Evolutionary conservation across 2,113 vertebrate species (phyloP).

Genomic region (Sebastes schlegelii): DNA sequence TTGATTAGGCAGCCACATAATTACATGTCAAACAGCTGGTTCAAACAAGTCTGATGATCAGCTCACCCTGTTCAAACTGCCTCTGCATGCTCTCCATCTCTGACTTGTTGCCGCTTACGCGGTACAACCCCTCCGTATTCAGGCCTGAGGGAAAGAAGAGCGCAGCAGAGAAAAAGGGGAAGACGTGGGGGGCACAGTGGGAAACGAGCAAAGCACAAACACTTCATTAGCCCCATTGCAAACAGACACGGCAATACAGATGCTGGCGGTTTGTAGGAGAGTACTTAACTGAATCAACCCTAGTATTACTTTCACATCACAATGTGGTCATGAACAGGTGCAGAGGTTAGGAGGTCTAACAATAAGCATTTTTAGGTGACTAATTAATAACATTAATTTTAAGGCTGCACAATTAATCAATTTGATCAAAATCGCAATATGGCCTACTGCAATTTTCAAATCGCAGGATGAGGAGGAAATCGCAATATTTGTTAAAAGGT

Average conservation of each 20-base stretch:
- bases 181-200: slow-evolving; percentile 41
- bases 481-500: too few relatives aligned
- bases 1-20: slow-evolving; percentile 58
- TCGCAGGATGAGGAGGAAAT: too few relatives aligned
- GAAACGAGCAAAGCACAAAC: slow-evolving; percentile 64
- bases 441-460: too few relatives aligned
- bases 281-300: slow-evolving; percentile 19
- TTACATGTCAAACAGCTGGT: slow-evolving; percentile 58
- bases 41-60: slow-evolving; percentile 43
- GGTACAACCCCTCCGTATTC: slow-evolving; percentile 94
- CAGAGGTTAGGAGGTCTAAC: neutral
- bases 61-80: slow-evolving; percentile 97
- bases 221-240: slow-evolving; percentile 59
- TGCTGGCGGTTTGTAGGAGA: slow-evolving; percentile 25
- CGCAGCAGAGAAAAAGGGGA: slow-evolving; percentile 20
- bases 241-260: slow-evolving; percentile 51
- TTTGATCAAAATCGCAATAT: too few relatives aligned
- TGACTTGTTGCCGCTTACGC: slow-evolving; percentile 96
- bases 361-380: slow-evolving; percentile 11
- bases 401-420: too few relatives aligned
- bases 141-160: slow-evolving; percentile 84
- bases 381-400: neutral
- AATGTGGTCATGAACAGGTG: slow-evolving; percentile 17
- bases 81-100: slow-evolving; percentile 98
- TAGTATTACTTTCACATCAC: slow-evolving; percentile 28